Evolutionary conservation across 2,113 vertebrate genomes (phyloP), one percentile per base, ranked within the genome.

Genomic region (Choloepus hoffmanni): DNA sequence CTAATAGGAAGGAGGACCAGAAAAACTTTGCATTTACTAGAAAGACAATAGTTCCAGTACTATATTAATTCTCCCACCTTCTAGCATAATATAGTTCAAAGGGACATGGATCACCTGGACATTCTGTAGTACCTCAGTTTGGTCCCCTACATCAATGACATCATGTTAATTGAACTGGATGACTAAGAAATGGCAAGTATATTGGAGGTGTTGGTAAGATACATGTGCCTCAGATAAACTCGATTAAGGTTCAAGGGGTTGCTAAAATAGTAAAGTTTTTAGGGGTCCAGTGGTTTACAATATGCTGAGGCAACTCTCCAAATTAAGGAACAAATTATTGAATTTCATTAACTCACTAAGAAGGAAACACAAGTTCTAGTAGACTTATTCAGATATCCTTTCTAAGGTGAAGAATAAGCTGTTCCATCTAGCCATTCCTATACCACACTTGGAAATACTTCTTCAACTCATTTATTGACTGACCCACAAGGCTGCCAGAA

Each of bases 271-370:
- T 48, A 5, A 89, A 85, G 6, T 33, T 74, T 85, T 40, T n/a
- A 30, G 6, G 18, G 33, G 50, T 33, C 30, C 43, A 14, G 70
- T 94, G n/a, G 65, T 89, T 92, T 89, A 30, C 60, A 28, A 4
- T 43, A 55, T 79, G 11, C 58, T 68, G 3, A 19, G n/a, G 82
- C 23, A 70, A 82, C 24, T 23, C 8, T 62, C 21, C 40, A 85
- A 95, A 89, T 81, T 85, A 68, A 92, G 82, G 40, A 76, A 10
- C 26, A 81, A 60, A 63, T 63, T 81, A 8, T 92, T 92, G 18
- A 4, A 36, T 81, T 95, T 82, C 13, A 62, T 62, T 18, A 24
- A 12, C 85, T 85, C 74, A 82, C 24, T 60, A 92, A 81, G 85
- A 85, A 89, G 67, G 36, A 92, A 62, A 30, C 68, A 36, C 10